A percentile compares a stretch with the other conserved stretches of the same genome.
phyloP scores from a whole-genome alignment of 1,140 invertebrate genomes.

The Triops longicaudatus region DNA sequence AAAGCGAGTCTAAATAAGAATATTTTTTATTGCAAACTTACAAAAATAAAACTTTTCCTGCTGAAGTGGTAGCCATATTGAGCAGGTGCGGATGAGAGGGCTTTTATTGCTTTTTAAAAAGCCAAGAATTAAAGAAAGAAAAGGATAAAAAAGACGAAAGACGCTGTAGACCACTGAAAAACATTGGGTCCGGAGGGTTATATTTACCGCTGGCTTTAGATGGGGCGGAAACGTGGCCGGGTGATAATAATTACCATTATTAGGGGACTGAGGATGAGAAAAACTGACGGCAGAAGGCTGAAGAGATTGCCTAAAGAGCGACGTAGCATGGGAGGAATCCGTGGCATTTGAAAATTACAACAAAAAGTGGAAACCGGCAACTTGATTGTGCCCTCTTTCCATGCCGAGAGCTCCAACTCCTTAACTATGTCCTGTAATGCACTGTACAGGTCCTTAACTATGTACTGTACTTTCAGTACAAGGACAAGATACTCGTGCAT shows the following conservation, averaged over 20 bases:
- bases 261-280: not conserved
- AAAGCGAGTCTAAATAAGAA: too few species aligned
- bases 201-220: not conserved
- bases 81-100: too few species aligned
- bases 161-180: not conserved
- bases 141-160: not conserved
- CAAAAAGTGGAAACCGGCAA: not conserved
- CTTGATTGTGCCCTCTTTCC: not conserved
- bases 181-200: not conserved
- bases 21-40: too few species aligned
- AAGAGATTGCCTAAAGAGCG: not conserved
- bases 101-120: too few species aligned
- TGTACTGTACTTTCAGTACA: too few species aligned
- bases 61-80: too few species aligned
- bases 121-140: not conserved
- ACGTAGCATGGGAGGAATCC: not conserved
- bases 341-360: not conserved
- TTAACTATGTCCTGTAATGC: too few species aligned
- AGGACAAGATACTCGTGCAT: too few species aligned
- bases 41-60: too few species aligned
- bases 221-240: conserved; percentile 9
- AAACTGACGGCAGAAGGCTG: conserved; percentile 7
- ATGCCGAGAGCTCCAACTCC: not conserved
- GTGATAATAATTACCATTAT: conserved; percentile 9
- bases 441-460: too few species aligned